Conservation (phyloP, 2,113 vertebrate genomes). For the Centropus unirufus region DNA sequence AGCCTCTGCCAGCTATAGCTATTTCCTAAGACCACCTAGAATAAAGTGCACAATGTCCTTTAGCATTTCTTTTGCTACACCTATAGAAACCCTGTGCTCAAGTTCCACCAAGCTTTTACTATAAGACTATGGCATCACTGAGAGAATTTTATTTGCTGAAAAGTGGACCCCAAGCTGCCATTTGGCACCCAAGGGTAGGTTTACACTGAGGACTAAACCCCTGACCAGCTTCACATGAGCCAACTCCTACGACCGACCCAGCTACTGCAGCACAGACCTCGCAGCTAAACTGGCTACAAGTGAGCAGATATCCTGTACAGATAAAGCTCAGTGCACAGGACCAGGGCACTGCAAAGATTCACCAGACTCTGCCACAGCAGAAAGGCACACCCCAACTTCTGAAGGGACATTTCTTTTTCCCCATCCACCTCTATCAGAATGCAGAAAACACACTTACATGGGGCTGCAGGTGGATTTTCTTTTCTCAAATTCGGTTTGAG, state of each 20-base stretch:
- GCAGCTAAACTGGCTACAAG: neutral
- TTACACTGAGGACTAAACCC: neutral
- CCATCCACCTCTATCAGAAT: neutral
- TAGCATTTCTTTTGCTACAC: neutral
- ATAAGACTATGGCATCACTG: neutral
- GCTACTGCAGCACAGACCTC: neutral
- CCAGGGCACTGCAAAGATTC: neutral
- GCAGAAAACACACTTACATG: neutral
- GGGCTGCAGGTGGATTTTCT: neutral
- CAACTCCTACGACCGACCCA: neutral
- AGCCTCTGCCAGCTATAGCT: neutral
- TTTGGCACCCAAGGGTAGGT: fast-evolving
- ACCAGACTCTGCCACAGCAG: neutral
- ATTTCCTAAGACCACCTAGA: neutral
- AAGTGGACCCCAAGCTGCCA: neutral
- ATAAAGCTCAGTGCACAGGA: neutral
- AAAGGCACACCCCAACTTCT: neutral
- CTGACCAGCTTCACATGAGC: neutral
- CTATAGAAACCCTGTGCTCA: neutral
- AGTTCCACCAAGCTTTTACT: neutral
- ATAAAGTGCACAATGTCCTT: neutral
- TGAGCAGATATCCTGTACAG: neutral
- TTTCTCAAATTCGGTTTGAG: neutral
- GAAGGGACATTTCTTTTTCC: neutral
- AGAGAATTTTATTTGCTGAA: neutral